A percentile compares a stretch with the other conserved stretches of the same genome.
Evolutionary conservation across 2,113 vertebrate species (phyloP).

Genomic region (Tragelaphus strepsiceros): DNA sequence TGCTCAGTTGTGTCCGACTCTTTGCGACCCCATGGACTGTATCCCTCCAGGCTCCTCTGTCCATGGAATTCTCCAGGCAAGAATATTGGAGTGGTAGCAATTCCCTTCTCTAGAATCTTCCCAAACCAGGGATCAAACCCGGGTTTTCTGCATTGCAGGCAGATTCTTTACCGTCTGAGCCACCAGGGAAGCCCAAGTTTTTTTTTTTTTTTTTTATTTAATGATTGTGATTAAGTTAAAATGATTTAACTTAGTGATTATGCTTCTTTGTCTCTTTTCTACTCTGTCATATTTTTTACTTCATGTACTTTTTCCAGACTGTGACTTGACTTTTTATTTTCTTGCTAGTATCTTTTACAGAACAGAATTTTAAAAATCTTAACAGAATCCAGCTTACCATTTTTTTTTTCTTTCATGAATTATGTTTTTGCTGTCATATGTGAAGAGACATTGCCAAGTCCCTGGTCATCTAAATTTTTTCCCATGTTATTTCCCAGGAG

Average conservation of each 20-base stretch:
- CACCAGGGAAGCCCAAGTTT: not conserved
- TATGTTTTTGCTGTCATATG: not conserved
- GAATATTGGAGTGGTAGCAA: not conserved
- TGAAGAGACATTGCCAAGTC: not conserved
- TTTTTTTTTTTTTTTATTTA: not conserved
- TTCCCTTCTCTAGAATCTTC: not conserved
- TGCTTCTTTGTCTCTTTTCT: not conserved
- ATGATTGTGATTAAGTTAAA: not conserved
- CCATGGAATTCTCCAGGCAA: not conserved
- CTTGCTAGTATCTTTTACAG: not conserved
- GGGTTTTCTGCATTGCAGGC: not conserved
- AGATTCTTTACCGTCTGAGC: not conserved
- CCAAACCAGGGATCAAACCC: not conserved
- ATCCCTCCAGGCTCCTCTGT: not conserved
- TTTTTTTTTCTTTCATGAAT: not conserved
- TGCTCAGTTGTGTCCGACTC: not conserved
- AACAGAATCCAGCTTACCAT: not conserved
- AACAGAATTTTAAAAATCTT: not conserved
- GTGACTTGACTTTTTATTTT: not conserved
- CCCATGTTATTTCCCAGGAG: not conserved
- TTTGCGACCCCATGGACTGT: not conserved
- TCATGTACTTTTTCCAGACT: not conserved
- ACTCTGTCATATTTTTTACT: not conserved
- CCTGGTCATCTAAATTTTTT: not conserved
- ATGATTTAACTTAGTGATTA: not conserved